A percentile compares a stretch with the other conserved stretches of the same genome.
phyloP scores from a whole-genome alignment of 2,888 invertebrate species.

The Endomychus coccineus region DNA sequence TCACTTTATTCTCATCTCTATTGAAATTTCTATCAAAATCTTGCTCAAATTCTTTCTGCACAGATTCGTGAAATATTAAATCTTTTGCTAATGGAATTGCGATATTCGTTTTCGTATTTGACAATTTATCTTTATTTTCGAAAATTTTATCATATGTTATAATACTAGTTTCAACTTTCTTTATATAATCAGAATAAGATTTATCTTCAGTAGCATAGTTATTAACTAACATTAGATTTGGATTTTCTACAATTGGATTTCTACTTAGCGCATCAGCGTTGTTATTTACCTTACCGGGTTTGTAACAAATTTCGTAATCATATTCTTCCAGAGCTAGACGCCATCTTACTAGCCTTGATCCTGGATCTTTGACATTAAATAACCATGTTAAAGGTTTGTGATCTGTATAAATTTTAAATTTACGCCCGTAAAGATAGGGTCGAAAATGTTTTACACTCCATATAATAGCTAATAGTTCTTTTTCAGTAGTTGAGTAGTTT shows the following conservation, averaged over 20 bases:
- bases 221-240: no score
- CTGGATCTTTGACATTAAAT: slow-evolving; percentile 30
- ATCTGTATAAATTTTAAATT: slow-evolving; percentile 35
- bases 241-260: slow-evolving; percentile 11
- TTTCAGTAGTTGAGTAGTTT: slow-evolving; percentile 37
- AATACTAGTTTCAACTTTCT: not conserved
- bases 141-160: not conserved
- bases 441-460: slow-evolving; percentile 34
- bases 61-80: not conserved
- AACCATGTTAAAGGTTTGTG: slow-evolving; percentile 36
- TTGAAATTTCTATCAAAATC: no score
- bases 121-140: slow-evolving; percentile 2
- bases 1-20: slow-evolving; percentile 21
- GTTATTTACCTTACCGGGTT: slow-evolving; percentile 28
- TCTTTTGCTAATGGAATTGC: not conserved
- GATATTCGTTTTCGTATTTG: not conserved
- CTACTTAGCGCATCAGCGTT: slow-evolving; percentile 25
- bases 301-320: slow-evolving; percentile 29
- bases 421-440: slow-evolving; percentile 35
- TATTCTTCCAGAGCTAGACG: slow-evolving; percentile 30
- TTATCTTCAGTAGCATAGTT: not conserved
- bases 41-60: no score
- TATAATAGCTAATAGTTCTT: slow-evolving; percentile 36
- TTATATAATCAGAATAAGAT: not conserved
- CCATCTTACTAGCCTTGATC: slow-evolving; percentile 31